Evolutionary conservation across 2,888 invertebrate genomes (phyloP).

Genomic region (Taenaris catops): DNA sequence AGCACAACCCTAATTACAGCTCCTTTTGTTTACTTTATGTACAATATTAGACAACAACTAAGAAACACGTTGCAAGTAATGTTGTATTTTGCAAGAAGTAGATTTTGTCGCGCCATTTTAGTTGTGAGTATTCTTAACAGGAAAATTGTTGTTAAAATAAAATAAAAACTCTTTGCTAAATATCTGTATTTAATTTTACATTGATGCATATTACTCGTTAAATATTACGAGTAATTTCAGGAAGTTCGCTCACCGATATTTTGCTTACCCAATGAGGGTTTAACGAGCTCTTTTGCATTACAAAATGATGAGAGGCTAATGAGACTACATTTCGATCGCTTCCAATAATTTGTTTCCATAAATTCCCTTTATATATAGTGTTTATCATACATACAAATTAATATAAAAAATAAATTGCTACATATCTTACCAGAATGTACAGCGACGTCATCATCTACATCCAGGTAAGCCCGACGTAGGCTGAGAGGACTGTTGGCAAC

Average conservation of each 20-base stretch:
- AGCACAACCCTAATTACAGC: too few relatives aligned
- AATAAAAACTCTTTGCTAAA: too few relatives aligned
- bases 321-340: conserved; percentile 2
- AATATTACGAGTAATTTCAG: conserved; percentile 26
- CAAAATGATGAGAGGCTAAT: conserved; percentile 16
- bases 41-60: too few relatives aligned
- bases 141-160: too few relatives aligned
- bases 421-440: conserved; percentile 84
- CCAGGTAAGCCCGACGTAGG: conserved; percentile 68
- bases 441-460: conserved; percentile 84
- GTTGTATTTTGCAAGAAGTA: too few relatives aligned
- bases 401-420: neutral
- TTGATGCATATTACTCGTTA: conserved; percentile 25
- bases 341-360: conserved; percentile 5
- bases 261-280: conserved; percentile 21
- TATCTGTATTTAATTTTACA: too few relatives aligned
- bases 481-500: conserved; percentile 65
- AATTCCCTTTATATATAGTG: too few relatives aligned
- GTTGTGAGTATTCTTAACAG: too few relatives aligned
- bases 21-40: too few relatives aligned
- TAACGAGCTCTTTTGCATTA: conserved; percentile 22
- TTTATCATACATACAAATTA: too few relatives aligned
- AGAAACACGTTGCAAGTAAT: too few relatives aligned
- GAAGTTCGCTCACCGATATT: conserved; percentile 19
- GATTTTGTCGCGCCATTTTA: too few relatives aligned